Evolutionary conservation across 2,888 invertebrate genomes (phyloP).

Genomic region (Apamea crenata): DNA sequence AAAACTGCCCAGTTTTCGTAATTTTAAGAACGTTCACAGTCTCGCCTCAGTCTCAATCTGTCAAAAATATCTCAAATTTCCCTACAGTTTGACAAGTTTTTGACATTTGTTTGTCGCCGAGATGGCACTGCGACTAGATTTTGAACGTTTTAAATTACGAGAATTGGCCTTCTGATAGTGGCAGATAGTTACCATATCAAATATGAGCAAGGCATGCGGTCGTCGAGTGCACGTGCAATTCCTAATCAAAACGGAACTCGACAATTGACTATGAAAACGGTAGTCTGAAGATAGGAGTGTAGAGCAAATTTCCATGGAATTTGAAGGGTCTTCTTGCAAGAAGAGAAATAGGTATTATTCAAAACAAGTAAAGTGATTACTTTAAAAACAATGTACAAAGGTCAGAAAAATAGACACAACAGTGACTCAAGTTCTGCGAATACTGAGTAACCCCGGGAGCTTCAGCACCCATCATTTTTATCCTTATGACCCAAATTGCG

Average conservation of each 20-base stretch:
- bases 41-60: too few relatives aligned
- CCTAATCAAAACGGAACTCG: slow-evolving; percentile 50
- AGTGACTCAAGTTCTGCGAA: slow-evolving; percentile 56
- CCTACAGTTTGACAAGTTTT: too few relatives aligned
- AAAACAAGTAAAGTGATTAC: background rate
- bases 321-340: background rate
- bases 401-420: slow-evolving; percentile 43
- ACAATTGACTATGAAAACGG: slow-evolving; percentile 46
- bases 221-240: slow-evolving; percentile 47
- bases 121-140: too few relatives aligned
- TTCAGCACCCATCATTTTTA: slow-evolving; percentile 26
- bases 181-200: slow-evolving; percentile 26
- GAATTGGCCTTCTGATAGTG: too few relatives aligned
- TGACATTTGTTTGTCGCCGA: too few relatives aligned
- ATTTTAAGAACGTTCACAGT: too few relatives aligned
- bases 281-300: slow-evolving; percentile 17
- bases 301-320: slow-evolving; percentile 26
- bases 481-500: slow-evolving; percentile 59
- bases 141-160: too few relatives aligned
- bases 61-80: too few relatives aligned
- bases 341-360: slow-evolving; percentile 22
- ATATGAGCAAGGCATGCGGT: slow-evolving; percentile 6
- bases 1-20: too few relatives aligned
- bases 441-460: slow-evolving; percentile 27
- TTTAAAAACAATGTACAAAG: slow-evolving; percentile 35